Percentiles rank a stretch among this genome's conserved stretches.
Conservation (phyloP, 2,797 vertebrate genomes). For the Heliangelus exortis region DNA sequence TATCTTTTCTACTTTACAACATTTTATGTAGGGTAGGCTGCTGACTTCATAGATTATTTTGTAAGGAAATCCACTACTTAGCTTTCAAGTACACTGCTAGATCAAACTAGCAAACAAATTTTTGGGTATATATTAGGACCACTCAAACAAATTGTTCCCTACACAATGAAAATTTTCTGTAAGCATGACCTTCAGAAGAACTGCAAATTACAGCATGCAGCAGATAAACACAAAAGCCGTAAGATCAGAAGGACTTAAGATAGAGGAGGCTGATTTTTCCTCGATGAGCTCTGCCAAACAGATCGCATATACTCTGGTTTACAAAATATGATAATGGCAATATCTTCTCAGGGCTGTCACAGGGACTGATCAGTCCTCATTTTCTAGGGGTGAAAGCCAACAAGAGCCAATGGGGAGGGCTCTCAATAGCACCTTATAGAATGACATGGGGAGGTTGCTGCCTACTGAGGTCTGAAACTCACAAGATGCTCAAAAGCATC, state of each 20-base stretch:
- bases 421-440: not conserved
- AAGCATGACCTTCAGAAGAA: not conserved
- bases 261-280: not conserved
- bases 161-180: not conserved
- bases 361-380: not conserved
- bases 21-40: not conserved
- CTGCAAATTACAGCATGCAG: not conserved
- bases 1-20: not conserved
- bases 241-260: not conserved
- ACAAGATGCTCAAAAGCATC: not conserved
- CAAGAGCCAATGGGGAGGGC: not conserved
- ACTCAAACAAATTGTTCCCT: not conserved
- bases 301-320: not conserved
- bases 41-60: not conserved
- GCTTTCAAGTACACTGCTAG: not conserved
- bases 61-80: not conserved
- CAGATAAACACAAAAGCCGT: not conserved
- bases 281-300: not conserved
- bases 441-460: accelerated
- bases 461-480: not conserved
- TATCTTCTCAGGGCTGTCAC: not conserved
- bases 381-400: not conserved
- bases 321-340: not conserved
- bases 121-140: not conserved
- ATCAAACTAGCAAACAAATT: not conserved